phyloP scores from a whole-genome alignment of 2,113 vertebrate species.

The Erpornis zantholeuca region DNA sequence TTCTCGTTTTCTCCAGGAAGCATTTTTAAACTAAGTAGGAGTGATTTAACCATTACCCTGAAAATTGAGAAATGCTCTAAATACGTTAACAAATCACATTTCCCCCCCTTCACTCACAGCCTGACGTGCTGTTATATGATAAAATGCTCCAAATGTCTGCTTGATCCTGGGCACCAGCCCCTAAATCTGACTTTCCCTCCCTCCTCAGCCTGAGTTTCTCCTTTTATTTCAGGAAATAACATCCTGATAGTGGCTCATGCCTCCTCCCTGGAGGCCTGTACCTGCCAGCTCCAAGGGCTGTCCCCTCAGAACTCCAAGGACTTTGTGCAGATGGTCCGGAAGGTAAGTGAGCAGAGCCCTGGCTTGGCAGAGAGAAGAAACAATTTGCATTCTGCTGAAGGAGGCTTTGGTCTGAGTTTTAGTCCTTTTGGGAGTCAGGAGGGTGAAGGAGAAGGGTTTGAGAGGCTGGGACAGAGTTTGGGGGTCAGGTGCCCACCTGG shows the following conservation, averaged over 20 bases:
- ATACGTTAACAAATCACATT: background rate
- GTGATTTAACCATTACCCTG: background rate
- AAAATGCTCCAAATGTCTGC: background rate
- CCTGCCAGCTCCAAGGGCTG: slow-evolving; percentile 95
- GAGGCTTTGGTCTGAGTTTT: background rate
- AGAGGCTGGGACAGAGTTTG: background rate
- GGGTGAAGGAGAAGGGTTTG: background rate
- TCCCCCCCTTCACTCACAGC: accelerated
- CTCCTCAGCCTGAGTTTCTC: background rate
- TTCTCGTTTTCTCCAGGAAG: background rate
- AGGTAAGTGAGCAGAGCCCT: slow-evolving; percentile 75
- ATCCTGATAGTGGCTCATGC: slow-evolving; percentile 96
- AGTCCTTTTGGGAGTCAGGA: background rate
- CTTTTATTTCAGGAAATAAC: slow-evolving; percentile 82
- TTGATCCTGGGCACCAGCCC: background rate
- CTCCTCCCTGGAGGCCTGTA: slow-evolving; percentile 96
- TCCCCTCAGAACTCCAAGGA: slow-evolving; percentile 95
- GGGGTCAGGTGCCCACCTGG: background rate
- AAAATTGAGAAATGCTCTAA: background rate
- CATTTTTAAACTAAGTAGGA: background rate
- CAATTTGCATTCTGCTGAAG: background rate
- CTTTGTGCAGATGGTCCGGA: slow-evolving; percentile 97
- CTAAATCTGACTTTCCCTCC: background rate
- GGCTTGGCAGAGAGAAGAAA: background rate
- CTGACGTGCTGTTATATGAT: accelerated